A percentile compares a stretch with the other conserved stretches of the same genome.
These are phyloP conservation scores for Poeciliopsis paucimaculata DNA, from an alignment of 2,797 vertebrate genomes.

Conservation along the genomic window DNA sequence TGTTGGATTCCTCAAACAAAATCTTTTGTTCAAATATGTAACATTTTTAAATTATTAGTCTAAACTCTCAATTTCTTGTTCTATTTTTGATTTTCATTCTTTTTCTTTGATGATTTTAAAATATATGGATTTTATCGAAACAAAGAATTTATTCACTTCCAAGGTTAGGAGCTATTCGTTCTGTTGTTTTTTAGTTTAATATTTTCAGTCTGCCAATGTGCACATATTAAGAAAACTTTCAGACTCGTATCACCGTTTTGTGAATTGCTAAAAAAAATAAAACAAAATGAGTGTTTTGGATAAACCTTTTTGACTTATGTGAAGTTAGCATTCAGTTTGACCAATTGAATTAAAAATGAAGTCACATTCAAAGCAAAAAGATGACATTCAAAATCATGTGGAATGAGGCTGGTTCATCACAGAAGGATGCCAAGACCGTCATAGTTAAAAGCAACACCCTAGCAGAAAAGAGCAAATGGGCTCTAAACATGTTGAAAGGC, in stretches of 20 bases:
- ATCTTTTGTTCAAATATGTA: background rate
- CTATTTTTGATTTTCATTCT: background rate
- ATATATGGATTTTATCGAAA: background rate
- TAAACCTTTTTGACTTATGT: conserved; percentile 14
- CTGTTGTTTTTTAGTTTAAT: background rate
- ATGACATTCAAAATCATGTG: conserved; percentile 46
- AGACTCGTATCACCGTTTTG: background rate
- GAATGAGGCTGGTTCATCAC: conserved; percentile 71
- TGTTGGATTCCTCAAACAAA: background rate
- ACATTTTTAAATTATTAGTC: background rate
- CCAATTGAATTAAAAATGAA: conserved; percentile 52
- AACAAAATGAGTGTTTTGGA: conserved; percentile 11
- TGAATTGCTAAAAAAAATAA: background rate
- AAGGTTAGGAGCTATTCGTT: background rate
- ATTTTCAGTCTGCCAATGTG: background rate
- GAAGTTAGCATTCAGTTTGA: conserved; percentile 13
- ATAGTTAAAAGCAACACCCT: conserved; percentile 72
- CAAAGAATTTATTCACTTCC: background rate
- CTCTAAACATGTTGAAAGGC: conserved; percentile 72
- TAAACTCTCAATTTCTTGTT: background rate
- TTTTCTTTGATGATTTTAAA: background rate
- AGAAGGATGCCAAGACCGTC: conserved; percentile 64
- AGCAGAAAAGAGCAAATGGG: conserved; percentile 54
- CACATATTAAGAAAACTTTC: background rate
- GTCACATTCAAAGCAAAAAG: conserved; percentile 70